A percentile compares a stretch with the other conserved stretches of the same genome.
These are phyloP conservation scores for Dolichomitus sp. DNA, from an alignment of 2,888 invertebrate genomes.

Conservation along the genomic window DNA sequence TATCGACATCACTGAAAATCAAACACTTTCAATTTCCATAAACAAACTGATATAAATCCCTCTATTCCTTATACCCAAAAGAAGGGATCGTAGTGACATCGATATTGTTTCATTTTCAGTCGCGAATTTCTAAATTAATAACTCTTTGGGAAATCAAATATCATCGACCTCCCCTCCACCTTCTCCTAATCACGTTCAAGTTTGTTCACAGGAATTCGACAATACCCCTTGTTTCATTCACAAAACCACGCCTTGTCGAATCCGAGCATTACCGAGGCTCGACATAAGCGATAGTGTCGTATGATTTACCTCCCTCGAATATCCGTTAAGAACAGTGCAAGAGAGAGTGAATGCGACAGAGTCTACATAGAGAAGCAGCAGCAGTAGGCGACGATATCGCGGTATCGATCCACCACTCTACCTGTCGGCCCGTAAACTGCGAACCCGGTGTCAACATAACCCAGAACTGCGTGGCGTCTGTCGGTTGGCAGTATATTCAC, in stretches of 20 bases:
- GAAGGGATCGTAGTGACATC: background rate
- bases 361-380: slow-evolving; percentile 25
- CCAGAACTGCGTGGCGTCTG: slow-evolving; percentile 74
- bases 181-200: background rate
- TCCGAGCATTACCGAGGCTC: background rate
- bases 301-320: slow-evolving; percentile 9
- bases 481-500: slow-evolving; percentile 72
- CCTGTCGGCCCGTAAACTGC: slow-evolving; percentile 73
- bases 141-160: background rate
- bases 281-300: slow-evolving; percentile 7
- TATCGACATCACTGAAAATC: background rate
- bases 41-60: background rate
- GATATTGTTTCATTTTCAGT: background rate
- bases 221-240: slow-evolving; percentile 5
- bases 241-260: slow-evolving; percentile 17
- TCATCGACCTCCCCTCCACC: background rate
- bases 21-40: background rate
- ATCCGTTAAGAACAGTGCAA: slow-evolving; percentile 26
- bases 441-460: slow-evolving; percentile 77
- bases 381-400: slow-evolving; percentile 70
- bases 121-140: background rate
- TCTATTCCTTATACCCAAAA: background rate
- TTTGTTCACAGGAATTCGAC: background rate
- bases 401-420: slow-evolving; percentile 74
- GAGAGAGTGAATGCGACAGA: slow-evolving; percentile 5